Base-by-base conservation (phyloP, 2,888 invertebrate genomes). In the Rhingia rostrata region DNA sequence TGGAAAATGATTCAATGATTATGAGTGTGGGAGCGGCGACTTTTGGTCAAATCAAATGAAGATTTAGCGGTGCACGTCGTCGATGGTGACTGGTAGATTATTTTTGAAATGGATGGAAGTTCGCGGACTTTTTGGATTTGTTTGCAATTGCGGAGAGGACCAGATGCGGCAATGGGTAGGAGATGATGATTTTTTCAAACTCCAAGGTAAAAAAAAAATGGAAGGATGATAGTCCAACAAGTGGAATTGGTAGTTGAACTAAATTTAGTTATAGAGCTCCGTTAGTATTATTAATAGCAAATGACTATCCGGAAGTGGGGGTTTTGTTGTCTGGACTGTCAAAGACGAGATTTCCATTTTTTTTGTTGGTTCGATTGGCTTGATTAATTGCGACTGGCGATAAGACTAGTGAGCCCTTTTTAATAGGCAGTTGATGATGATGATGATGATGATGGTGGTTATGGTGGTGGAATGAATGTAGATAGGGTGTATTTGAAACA, bases 11-110 rank as follows among this genome's bases (percentile, higher is more conserved):
- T 77, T 63, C 51, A 77, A 58, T 54, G 77, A 61, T 61, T 75
- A 41, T 54, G 41, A 53, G 14, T 32, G 43, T 33, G 39, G 72
- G 64, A 33, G 14, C 51, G 53, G 60, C 51, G 63, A 63, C 83
- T 78, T 73, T 83, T 73, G 83, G 73, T 78, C 73, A 79, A 74
- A 83, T 83, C 79, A 79, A 83, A 83, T 83, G 79, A 83, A 83
- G 83, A 83, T 83, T 83, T 83, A 83, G 83, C 73, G 63, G 51
- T 67, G 72, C 78, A 54, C 56, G 63, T 78, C 73, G 63, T 73
- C 63, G 73, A 73, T 69, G 69, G 45, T 43, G 67, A 60, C 56
- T 43, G 79, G 83, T 69, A 83, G 78, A 79, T 83, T 83, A 77
- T 83, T 83, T 83, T 66, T 45, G 51, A 73, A 83, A 73, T 74